Base-by-base conservation (phyloP, 1,140 invertebrate species). In the Microplitis mediator region DNA sequence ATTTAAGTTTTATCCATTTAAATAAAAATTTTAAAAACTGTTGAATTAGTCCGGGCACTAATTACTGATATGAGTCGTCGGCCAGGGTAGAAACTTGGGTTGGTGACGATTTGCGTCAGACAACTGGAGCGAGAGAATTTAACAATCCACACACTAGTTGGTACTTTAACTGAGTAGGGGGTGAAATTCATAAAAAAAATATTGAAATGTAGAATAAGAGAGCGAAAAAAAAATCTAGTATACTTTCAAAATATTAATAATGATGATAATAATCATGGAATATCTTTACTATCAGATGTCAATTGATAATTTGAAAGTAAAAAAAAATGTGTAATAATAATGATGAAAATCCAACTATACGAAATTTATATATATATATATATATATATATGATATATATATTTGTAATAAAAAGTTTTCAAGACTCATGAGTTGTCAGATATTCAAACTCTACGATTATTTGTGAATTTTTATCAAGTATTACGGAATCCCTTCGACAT, bases 111-210 rank as follows among this genome's bases (percentile, higher is more conserved):
- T 31, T 36, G 11, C 23, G 60, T 11, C 32, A 58, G 39, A 16
- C 66, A 78, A 80, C 67, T 78, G 70, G 71, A 76, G 74, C 73
- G 74, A 39, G 67, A 79, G 67, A 80, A 79, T 81, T 81, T 80
- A 80, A 81, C 77, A 80, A 81, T 69, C 69, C 64, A 11, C 39
- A 45, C 11, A 45, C 39, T 45, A 45, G 50, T 14, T 14, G n/a
- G 32, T 66, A 50, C 13, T 66, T 31, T 6, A 31, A 51, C n/a
- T n/a, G n/a, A 36, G 35, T 32, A 62, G 31, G 8, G 60, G 5
- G 39, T 45, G 39, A 45, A 45, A 45, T 45, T 45, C 39, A 35
- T 62, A 35, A 3, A 31, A 56, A 23, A 23, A 23, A 56, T 56
- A 56, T 51, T 51, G 45, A 51, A n/a, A n/a, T 8, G 3, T 8